phyloP scores from a whole-genome alignment of 2,888 invertebrate species.

The Coremacera marginata region DNA sequence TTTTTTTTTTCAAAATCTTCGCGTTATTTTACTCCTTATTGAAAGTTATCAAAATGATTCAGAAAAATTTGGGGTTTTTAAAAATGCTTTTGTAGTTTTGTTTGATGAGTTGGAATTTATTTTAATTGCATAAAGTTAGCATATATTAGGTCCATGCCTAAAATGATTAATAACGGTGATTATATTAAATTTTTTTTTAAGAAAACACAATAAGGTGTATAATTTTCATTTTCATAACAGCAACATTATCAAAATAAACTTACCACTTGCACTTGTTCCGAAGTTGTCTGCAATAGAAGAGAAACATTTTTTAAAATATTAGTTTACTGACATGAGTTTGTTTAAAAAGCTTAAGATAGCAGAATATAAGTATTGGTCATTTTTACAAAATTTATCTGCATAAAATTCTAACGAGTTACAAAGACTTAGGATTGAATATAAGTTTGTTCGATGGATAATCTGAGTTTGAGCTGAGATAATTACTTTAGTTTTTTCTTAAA shows the following conservation, averaged over 20 bases:
- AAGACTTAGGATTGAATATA: no score
- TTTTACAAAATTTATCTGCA: no score
- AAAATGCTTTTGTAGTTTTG: background rate
- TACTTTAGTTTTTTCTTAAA: no score
- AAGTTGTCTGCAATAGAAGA: slow-evolving; percentile 62
- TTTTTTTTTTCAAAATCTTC: slow-evolving; percentile 21
- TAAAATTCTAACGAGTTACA: no score
- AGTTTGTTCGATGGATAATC: no score
- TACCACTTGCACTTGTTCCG: slow-evolving; percentile 67
- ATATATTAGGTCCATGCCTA: no score
- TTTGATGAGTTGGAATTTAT: background rate
- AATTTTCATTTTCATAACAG: background rate
- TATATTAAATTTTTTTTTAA: background rate
- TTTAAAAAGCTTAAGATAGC: no score
- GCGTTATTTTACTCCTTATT: background rate
- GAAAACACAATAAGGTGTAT: background rate
- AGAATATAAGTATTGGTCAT: no score
- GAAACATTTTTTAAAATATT: slow-evolving; percentile 42
- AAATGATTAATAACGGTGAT: background rate
- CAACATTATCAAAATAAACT: slow-evolving; percentile 42
- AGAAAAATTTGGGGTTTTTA: background rate
- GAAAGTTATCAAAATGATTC: background rate
- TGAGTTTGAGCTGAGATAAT: no score
- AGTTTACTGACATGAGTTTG: background rate
- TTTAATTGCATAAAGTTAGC: no score